A percentile compares a stretch with the other conserved stretches of the same genome.
Evolutionary conservation across 35 echinoderm and acorn worm species (phyloP).

Genomic region (Anneissia japonica): DNA sequence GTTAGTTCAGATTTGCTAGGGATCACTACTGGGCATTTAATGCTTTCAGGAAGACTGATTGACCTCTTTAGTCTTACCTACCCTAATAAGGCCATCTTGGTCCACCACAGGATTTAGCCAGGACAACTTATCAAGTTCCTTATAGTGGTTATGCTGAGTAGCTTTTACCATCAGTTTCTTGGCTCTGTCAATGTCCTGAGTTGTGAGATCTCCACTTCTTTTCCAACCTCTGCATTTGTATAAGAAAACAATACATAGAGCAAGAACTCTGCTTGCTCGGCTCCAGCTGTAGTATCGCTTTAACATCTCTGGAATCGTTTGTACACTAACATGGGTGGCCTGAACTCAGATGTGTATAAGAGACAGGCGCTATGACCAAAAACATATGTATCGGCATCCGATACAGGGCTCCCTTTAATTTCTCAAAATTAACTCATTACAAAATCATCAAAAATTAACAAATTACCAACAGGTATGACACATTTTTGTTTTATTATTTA

Average conservation of each 20-base stretch:
- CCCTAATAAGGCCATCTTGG: constrained; percentile 40
- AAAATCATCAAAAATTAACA: no score
- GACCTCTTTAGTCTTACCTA: constrained; percentile 59
- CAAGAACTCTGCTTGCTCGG: constrained; percentile 32
- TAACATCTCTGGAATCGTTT: constrained; percentile 17
- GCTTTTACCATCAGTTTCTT: constrained; percentile 11
- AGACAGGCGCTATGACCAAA: no score
- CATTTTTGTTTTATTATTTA: no score
- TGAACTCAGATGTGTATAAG: no score
- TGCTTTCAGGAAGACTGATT: constrained; percentile 8
- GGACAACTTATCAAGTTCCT: not conserved
- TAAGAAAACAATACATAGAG: constrained; percentile 10
- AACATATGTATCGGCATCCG: no score
- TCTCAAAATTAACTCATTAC: no score
- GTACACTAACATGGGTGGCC: not conserved
- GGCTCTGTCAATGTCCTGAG: constrained; percentile 12
- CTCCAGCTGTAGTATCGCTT: constrained; percentile 27
- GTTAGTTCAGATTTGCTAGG: constrained; percentile 29
- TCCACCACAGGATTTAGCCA: constrained; percentile 50
- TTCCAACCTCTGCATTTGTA: constrained; percentile 15
- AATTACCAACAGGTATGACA: no score
- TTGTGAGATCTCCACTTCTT: constrained; percentile 2
- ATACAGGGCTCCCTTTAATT: no score
- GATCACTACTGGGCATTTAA: constrained; percentile 50
- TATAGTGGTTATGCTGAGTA: constrained; percentile 11